These are phyloP conservation scores for Heliconius hewitsoni DNA, from an alignment of 1,140 invertebrate species.

Conservation along the genomic window DNA sequence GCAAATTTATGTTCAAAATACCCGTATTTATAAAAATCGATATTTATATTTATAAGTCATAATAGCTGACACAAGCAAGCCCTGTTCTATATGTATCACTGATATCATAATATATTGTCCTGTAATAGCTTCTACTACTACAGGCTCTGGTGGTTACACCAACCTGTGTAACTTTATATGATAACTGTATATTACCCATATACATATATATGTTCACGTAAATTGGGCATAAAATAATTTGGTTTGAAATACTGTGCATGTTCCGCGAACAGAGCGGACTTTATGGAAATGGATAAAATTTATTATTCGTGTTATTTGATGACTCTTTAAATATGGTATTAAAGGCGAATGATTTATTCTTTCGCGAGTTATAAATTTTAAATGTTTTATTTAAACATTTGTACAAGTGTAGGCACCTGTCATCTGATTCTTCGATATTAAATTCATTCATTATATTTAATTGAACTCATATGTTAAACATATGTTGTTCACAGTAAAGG, in stretches of 20 bases:
- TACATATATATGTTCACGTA: not conserved
- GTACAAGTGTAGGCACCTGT: not conserved
- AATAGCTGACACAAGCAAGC: too few species aligned
- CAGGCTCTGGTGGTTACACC: constrained; percentile 8
- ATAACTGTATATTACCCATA: constrained; percentile 21
- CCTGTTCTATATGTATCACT: too few species aligned
- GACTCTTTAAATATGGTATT: not conserved
- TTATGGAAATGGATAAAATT: constrained; percentile 28
- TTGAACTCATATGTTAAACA: too few species aligned
- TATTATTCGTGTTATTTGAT: constrained; percentile 27
- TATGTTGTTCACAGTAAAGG: too few species aligned
- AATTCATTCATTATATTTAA: too few species aligned
- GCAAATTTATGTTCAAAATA: too few species aligned
- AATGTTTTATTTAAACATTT: not conserved
- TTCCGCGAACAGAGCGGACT: constrained; percentile 24
- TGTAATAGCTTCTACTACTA: not conserved
- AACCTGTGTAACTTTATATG: constrained; percentile 32
- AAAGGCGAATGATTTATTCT: not conserved
- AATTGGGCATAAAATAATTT: too few species aligned
- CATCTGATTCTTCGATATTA: not conserved
- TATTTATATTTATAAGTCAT: too few species aligned
- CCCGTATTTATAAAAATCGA: too few species aligned
- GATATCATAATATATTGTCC: not conserved
- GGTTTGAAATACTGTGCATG: constrained; percentile 27
- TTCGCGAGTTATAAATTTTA: not conserved